Base-by-base conservation (phyloP, 2,888 invertebrate species). In the Leptura quadrifasciata region DNA sequence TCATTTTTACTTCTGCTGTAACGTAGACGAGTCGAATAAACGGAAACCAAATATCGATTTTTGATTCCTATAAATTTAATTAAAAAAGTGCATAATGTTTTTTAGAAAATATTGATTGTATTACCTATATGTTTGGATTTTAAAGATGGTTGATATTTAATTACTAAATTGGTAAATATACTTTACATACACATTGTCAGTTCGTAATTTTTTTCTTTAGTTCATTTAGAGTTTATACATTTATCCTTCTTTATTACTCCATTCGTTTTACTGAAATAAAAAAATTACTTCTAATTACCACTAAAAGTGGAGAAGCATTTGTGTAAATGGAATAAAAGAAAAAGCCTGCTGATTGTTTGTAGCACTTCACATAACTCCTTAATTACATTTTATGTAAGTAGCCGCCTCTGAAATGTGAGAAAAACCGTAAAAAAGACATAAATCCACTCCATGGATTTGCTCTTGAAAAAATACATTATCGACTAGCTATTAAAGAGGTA, bases 391-490 rank as follows among this genome's bases (percentile, higher is more conserved):
- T 71, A 61, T 72, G 67, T 67, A 67, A 61, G 20, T 60, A 54
- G 47, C 55, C 52, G 52, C 31, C 60, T 54, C 31, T 52, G 17
- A 55, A 65, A 24, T 67, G 31, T 47, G 20, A 54, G 39, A 12
- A 27, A 18, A 35, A 17, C 8, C 55, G 54, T 58, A 55, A 75
- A 75, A 72, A 61, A 67, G 54, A 65, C 27, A 65, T 67, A 75
- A 75, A 75, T 75, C 72, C 58, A 72, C 75, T 39, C 52, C 35
- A 20, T 27, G 35, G 18, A 52, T 72, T 65, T 60, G n/a, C 35
- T 65, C 71, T 58, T 52, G 47, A 52, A 67, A 71, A 75, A 75
- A 67, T 72, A 72, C 67, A 75, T 72, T 75, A 75, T 71, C 67
- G 72, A 61, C 63, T 31, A 27, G 55, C 75, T 54, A 67, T 72